Evolutionary conservation across 2,797 vertebrate genomes (phyloP), one percentile per base, ranked within the genome.

Genomic region (Graptemys geographica): DNA sequence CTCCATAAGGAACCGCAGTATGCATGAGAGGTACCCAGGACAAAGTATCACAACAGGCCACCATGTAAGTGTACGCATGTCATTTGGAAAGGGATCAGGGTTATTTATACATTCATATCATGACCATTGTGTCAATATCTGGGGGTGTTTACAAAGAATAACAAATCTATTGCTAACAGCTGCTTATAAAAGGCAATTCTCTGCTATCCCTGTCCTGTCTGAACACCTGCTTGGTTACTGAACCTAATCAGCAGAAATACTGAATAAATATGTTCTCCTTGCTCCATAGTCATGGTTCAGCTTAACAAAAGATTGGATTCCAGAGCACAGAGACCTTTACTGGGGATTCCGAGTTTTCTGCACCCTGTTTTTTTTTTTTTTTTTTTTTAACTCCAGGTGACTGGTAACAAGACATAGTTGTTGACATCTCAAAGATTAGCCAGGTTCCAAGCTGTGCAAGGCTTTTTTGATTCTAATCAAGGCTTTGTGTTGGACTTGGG

Each of bases 361-460:
- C 37, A 59, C 12, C 74, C 44, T 78, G 44, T 15, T 25, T 23
- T 72, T 72, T 5, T 16, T 5, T 51, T 13, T 16, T 15, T 25
- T 23, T 72, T 72, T 55, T 23, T 55, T 55, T 10, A 19, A 0
- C 33, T 79, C 8, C 8, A 13, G 74, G 1, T 28, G 37, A 44
- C 55, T 56, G 88, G 33, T 8, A 65, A 41, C 23, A 49, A 56
- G 44, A 47, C 7, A 47, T 1, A 10, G 47, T 8, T 62, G 69
- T 37, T 16, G 18, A 37, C 76, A 2, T 28, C 0, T 3, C 8
- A 15, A 69, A 86, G 81, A 87, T 4, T 55, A 83, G 69, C 81
- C 0, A 3, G 78, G 59, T 33, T 57, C 69, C 28, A 7, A 12
- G 0, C 3, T 1, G 0, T 1, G n/a, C 31, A 16, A 86, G 72